Base-by-base conservation (phyloP, 2,797 vertebrate species). In the Pteropus rufus region DNA sequence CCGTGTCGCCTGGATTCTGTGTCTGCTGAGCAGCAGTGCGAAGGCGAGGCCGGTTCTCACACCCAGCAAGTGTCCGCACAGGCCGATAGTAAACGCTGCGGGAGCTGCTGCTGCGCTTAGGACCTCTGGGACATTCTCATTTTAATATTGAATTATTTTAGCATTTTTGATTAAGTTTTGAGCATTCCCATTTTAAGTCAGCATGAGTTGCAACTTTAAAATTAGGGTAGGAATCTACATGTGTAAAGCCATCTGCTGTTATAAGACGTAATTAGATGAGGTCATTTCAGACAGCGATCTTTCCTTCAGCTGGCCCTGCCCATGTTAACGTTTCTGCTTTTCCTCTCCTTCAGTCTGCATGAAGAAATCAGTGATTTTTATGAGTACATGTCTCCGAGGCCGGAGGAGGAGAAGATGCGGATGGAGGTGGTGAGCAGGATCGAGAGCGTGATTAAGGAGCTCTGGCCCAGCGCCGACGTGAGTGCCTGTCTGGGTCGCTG, bases 281-380 rank as follows among this genome's bases (percentile, higher is more conserved):
- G 34, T 72, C 85, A 58, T 36, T 72, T 75, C 89, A 89, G 72
- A 49, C 54, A 36, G 16, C 64, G 44, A 9, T 9, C 41, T 85
- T 52, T 79, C 69, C 46, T 62, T 72, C 89, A 64, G 16, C 39
- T 11, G 54, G 29, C 36, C 56, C 23, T 56, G 36, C 80, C 65
- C 16, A 2, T 52, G 5, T 39, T 80, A 72, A 95, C 58, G 60
- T 46, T 76, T 69, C 49, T 93, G 34, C 69, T 76, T 69, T 24
- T 93, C 79, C 79, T 39, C 2, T 96, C 23, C 2, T 95, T 10
- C 96, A 99, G 99, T 96, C 99, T 99, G 89, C 99, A 99, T 83
- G 99, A 99, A 98, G 99, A 99, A 98, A 99, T 99, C 97, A 99
- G 98, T 94, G 99, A 99, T 98, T 99, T 99, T 97, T 99, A 99